Evolutionary conservation across 2,113 vertebrate species (phyloP).

Genomic region (Ictalurus furcatus): DNA sequence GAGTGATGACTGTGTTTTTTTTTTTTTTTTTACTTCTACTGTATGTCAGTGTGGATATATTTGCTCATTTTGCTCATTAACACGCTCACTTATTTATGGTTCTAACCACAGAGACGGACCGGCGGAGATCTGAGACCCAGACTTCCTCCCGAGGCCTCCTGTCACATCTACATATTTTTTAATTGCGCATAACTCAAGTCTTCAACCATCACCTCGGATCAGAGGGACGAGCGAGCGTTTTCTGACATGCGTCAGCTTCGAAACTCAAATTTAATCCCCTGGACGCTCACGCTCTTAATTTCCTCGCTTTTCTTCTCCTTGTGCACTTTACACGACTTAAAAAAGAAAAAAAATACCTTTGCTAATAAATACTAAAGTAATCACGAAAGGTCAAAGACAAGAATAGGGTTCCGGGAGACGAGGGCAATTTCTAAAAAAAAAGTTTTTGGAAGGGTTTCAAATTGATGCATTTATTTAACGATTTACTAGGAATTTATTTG

Average conservation of each 20-base stretch:
- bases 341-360: neutral
- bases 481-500: neutral
- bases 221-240: slow-evolving; percentile 59
- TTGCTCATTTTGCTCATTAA: slow-evolving; percentile 64
- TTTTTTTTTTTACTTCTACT: slow-evolving; percentile 53
- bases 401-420: neutral
- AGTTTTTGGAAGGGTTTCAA: neutral
- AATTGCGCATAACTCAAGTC: slow-evolving; percentile 71
- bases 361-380: neutral
- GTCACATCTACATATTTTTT: slow-evolving; percentile 76
- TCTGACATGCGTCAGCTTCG: slow-evolving; percentile 64
- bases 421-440: neutral
- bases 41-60: slow-evolving; percentile 64
- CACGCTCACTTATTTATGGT: slow-evolving; percentile 74
- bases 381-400: neutral
- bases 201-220: slow-evolving; percentile 64
- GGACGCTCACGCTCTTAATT: slow-evolving; percentile 48
- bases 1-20: slow-evolving; percentile 43
- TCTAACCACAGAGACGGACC: slow-evolving; percentile 57
- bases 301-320: slow-evolving; percentile 14
- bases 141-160: slow-evolving; percentile 64
- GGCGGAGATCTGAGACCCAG: slow-evolving; percentile 63
- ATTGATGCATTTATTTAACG: neutral
- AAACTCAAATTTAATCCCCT: slow-evolving; percentile 51
- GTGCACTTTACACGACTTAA: neutral